Evolutionary conservation across 92 coral and sea anemone species (phyloP), one percentile per base, ranked within the genome.

Genomic region (Umimayanthus chanpuru): DNA sequence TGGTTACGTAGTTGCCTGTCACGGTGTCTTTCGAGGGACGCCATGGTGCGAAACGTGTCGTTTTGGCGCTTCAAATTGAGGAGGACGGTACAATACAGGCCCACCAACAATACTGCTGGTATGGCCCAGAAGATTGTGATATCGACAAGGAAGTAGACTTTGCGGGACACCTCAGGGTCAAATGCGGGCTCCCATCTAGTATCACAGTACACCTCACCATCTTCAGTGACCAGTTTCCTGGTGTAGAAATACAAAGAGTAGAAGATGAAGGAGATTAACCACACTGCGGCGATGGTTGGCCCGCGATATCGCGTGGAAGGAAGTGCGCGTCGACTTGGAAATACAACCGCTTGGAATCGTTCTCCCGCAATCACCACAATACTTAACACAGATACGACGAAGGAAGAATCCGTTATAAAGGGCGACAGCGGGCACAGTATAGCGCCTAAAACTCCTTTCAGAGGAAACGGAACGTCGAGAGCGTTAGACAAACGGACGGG

Each of bases 351-450:
- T 30, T 56, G 73, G 36, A 80, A 55, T 16, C 85, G 70, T 61
- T 80, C 85, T 28, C 40, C 85, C 32, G 85, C 85, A 80, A 80
- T 80, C 85, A 80, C 85, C 30, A 80, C 32, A 40, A 58, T 80
- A 80, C 85, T 56, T 61, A 80, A 80, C 6, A 58, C 70, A 20
- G 85, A 80, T 18, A 80, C 85, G 32, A 58, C 29, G 70, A 80
- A 80, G 2, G 85, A 80, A 29, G 85, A 20, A 55, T 80, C 49
- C 30, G 85, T 6, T 64, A 80, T 55, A 38, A 80, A 80, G 66
- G 71, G 71, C 28, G 73, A 80, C 70, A 80, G 28, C 21, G 47
- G 85, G 71, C 85, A 80, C 23, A 80, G 0, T 80, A 80, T 80
- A 14, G 49, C 28, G 43, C 85, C 85, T 16, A 56, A 15, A 12